phyloP scores from a whole-genome alignment of 2,797 vertebrate species.

The Discoglossus pictus region DNA sequence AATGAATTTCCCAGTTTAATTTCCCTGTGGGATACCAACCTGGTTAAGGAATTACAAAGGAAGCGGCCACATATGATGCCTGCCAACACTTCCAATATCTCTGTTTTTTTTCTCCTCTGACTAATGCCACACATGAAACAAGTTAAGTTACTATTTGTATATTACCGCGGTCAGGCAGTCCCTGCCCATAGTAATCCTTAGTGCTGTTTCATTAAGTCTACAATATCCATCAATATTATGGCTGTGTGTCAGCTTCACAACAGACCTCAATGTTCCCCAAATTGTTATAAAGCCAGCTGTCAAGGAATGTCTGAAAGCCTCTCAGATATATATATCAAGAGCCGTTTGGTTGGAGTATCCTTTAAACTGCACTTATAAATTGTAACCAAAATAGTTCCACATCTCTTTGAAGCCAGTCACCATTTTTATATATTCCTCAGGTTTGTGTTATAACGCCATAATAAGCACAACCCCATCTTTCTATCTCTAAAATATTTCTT shows the following conservation, averaged over 20 bases:
- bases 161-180: slow-evolving; percentile 1
- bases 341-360: slow-evolving; percentile 13
- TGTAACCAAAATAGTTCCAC: slow-evolving; percentile 9
- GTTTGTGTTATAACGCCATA: slow-evolving; percentile 22
- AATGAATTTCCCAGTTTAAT: slow-evolving; percentile 29
- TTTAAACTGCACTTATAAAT: slow-evolving; percentile 24
- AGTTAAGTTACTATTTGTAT: slow-evolving; percentile 18
- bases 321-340: slow-evolving; percentile 16
- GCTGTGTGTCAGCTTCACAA: slow-evolving; percentile 21
- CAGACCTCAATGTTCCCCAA: slow-evolving; percentile 16
- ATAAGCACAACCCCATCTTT: slow-evolving; percentile 12
- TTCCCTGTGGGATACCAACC: slow-evolving; percentile 22
- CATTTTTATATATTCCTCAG: slow-evolving; percentile 19
- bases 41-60: slow-evolving; percentile 25
- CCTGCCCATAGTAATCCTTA: slow-evolving; percentile 15
- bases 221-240: slow-evolving; percentile 38
- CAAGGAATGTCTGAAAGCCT: slow-evolving; percentile 2
- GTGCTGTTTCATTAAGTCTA: slow-evolving; percentile 29
- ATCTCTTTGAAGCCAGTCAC: slow-evolving; percentile 20
- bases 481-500: slow-evolving; percentile 25
- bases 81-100: slow-evolving; percentile 15
- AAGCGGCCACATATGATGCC: slow-evolving; percentile 14
- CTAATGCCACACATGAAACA: slow-evolving; percentile 1
- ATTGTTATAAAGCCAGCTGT: slow-evolving; percentile 28
- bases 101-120: slow-evolving; percentile 28